A percentile compares a stretch with the other conserved stretches of the same genome.
Conservation (phyloP, 2,797 vertebrate genomes). For the Lepilemur septentrionalis region DNA sequence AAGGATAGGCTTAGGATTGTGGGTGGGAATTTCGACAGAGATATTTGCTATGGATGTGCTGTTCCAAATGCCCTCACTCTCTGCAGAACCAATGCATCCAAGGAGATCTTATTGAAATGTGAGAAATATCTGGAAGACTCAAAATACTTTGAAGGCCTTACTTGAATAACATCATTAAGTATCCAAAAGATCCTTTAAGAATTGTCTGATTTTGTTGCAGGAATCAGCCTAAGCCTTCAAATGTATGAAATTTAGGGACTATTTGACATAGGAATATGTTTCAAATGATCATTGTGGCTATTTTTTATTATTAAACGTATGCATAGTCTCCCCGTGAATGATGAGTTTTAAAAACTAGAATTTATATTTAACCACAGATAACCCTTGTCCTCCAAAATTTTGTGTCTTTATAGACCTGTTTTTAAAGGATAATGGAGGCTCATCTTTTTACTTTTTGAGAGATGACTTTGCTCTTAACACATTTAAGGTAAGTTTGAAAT, state of each 20-base stretch:
- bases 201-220: neutral
- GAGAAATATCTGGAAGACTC: neutral
- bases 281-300: neutral
- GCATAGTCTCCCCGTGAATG: neutral
- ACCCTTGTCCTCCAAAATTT: constrained; percentile 48
- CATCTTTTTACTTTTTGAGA: constrained; percentile 40
- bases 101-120: neutral
- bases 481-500: constrained; percentile 82
- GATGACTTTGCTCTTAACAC: constrained; percentile 68
- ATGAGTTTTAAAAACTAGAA: neutral
- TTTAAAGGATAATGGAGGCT: constrained; percentile 59
- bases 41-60: neutral
- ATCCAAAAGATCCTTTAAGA: neutral
- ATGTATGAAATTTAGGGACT: neutral
- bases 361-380: constrained; percentile 3
- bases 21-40: neutral
- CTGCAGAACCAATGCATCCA: neutral
- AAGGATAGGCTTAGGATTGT: neutral
- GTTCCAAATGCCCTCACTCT: neutral
- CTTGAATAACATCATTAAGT: neutral
- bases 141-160: neutral
- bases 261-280: neutral
- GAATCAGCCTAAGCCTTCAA: neutral
- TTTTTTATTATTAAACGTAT: neutral
- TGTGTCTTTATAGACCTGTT: constrained; percentile 60